phyloP scores from a whole-genome alignment of 2,113 vertebrate genomes.

The Camelus bactrianus region DNA sequence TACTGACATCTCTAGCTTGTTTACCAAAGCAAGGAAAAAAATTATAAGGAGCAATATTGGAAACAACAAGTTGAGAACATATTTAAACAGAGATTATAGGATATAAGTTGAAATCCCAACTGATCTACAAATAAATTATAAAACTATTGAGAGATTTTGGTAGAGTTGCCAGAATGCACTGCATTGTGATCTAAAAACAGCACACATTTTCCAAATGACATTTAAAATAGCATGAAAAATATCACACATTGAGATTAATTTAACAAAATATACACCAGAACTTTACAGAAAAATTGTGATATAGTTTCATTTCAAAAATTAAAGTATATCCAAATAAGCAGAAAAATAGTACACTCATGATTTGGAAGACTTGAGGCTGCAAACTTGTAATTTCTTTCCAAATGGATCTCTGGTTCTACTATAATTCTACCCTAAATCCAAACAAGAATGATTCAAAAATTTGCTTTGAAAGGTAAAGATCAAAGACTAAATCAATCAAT shows the following conservation, averaged over 20 bases:
- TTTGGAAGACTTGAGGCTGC: neutral
- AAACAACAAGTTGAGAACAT: neutral
- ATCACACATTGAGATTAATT: neutral
- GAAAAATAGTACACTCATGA: neutral
- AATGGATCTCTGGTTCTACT: neutral
- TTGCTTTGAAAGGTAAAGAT: neutral
- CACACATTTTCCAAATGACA: neutral
- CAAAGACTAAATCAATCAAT: neutral
- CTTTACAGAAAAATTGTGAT: neutral
- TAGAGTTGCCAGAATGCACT: neutral
- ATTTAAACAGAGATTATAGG: neutral
- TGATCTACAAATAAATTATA: neutral
- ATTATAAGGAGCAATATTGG: neutral
- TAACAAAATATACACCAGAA: neutral
- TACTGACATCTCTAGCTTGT: neutral
- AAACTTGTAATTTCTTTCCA: neutral
- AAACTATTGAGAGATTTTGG: neutral
- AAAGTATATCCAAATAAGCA: neutral
- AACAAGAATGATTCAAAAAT: neutral
- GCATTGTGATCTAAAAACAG: neutral
- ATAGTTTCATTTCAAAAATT: neutral
- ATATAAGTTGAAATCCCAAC: neutral
- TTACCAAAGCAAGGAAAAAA: neutral
- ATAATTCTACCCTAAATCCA: neutral
- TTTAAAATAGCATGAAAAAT: neutral